Evolutionary conservation across 2,797 vertebrate genomes (phyloP).

Genomic region (Hozukius guyotensis): DNA sequence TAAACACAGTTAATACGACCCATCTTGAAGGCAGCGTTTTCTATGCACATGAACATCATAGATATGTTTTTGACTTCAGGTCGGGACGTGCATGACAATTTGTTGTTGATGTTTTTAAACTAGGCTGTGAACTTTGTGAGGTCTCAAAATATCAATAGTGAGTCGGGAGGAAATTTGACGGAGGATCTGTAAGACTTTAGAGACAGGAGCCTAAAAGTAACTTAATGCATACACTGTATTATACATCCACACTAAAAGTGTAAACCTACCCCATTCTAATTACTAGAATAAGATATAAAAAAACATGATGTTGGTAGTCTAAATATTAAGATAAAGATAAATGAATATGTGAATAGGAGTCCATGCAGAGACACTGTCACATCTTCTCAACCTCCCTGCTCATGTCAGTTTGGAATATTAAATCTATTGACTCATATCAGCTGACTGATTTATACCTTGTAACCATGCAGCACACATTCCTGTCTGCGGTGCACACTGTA

Average conservation of each 20-base stretch:
- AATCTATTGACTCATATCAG: constrained; percentile 29
- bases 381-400: constrained; percentile 21
- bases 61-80: not conserved
- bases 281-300: not conserved
- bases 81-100: constrained; percentile 11
- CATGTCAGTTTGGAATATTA: constrained; percentile 33
- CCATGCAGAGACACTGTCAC: constrained; percentile 14
- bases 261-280: not conserved
- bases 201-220: not conserved
- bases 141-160: constrained; percentile 23
- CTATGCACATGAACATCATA: constrained; percentile 8
- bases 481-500: constrained; percentile 2
- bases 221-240: not conserved
- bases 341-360: constrained; percentile 7
- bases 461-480: constrained; percentile 33
- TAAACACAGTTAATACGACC: constrained; percentile 4
- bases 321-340: not conserved
- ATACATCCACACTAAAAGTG: not conserved
- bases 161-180: not conserved
- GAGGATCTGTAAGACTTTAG: not conserved
- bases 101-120: constrained; percentile 32
- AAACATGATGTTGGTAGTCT: not conserved
- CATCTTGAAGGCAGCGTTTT: not conserved
- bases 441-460: constrained; percentile 34
- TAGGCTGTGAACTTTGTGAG: constrained; percentile 5